These are phyloP conservation scores for Scaptomyza reducta DNA, from an alignment of 2,888 invertebrate species.

Conservation along the genomic window DNA sequence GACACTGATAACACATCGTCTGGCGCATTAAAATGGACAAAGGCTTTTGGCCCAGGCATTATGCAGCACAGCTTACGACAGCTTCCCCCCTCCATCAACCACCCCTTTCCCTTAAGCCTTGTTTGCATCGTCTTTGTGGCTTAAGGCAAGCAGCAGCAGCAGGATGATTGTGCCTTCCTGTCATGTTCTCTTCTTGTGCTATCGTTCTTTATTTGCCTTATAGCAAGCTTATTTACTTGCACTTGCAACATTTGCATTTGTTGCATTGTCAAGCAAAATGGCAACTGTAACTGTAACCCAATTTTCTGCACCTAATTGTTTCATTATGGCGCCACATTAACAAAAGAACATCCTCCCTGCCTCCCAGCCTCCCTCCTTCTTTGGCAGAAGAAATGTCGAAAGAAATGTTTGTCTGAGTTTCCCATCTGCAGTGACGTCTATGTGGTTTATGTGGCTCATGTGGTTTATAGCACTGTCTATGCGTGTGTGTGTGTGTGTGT, in stretches of 20 bases:
- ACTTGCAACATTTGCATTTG: slow-evolving; percentile 70
- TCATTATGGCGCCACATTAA: slow-evolving; percentile 78
- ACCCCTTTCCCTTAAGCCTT: too few species aligned
- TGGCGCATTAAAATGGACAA: slow-evolving; percentile 74
- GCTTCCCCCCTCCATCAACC: background rate
- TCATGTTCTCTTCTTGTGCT: slow-evolving; percentile 41
- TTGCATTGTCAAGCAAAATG: slow-evolving; percentile 58
- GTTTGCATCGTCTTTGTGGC: slow-evolving; percentile 38
- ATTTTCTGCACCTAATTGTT: slow-evolving; percentile 81
- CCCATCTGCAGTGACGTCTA: slow-evolving; percentile 9
- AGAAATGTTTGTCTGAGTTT: slow-evolving; percentile 35
- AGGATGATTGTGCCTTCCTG: slow-evolving; percentile 42
- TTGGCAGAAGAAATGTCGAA: slow-evolving; percentile 58
- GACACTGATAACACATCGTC: slow-evolving; percentile 79
- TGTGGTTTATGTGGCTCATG: slow-evolving; percentile 7
- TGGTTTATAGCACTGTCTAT: background rate
- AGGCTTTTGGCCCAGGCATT: slow-evolving; percentile 51
- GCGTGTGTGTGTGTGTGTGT: slow-evolving; percentile 12
- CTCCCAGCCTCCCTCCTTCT: too few species aligned
- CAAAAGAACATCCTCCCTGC: slow-evolving; percentile 39
- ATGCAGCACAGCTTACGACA: slow-evolving; percentile 50
- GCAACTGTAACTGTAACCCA: slow-evolving; percentile 72
- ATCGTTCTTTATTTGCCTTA: slow-evolving; percentile 43
- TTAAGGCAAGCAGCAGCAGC: slow-evolving; percentile 7
- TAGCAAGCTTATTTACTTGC: slow-evolving; percentile 60